Percentiles rank a stretch among this genome's conserved stretches.
phyloP scores from a whole-genome alignment of 1,140 invertebrate species.

The Papilio machaon region DNA sequence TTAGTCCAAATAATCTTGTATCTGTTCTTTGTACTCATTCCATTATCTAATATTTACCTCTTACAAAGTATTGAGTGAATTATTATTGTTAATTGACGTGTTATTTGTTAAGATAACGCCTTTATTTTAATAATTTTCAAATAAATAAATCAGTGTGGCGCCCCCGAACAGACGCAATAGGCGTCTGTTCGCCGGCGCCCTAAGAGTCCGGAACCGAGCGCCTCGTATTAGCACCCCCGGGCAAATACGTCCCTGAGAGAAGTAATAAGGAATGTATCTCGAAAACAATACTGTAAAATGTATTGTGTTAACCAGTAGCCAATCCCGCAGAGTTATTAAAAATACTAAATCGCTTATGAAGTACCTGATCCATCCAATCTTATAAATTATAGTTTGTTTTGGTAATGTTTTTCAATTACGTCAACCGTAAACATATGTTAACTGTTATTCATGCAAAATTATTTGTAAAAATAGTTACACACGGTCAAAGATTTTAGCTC shows the following conservation, averaged over 20 bases:
- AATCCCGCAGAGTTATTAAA: no score
- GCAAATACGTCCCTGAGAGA: no score
- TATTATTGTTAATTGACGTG: neutral
- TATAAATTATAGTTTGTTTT: neutral
- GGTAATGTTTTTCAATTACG: neutral
- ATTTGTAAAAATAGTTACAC: constrained; percentile 1
- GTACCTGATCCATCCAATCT: no score
- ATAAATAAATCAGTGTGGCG: no score
- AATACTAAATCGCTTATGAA: no score
- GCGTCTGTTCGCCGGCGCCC: no score
- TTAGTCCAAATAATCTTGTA: constrained; percentile 8
- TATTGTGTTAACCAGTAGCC: no score
- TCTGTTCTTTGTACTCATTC: neutral
- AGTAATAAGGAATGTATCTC: no score
- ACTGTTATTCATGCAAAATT: constrained; percentile 16
- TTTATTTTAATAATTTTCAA: neutral
- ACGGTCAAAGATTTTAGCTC: constrained; percentile 18
- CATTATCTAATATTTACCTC: constrained; percentile 8
- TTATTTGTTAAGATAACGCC: neutral
- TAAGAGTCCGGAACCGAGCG: no score
- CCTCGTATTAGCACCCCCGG: no score
- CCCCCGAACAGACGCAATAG: no score
- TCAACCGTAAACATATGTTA: constrained; percentile 1
- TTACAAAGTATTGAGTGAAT: constrained; percentile 14
- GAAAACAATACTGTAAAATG: no score